A percentile compares a stretch with the other conserved stretches of the same genome.
Evolutionary conservation across 2,888 invertebrate species (phyloP).

Genomic region (Drosophila crucigera): DNA sequence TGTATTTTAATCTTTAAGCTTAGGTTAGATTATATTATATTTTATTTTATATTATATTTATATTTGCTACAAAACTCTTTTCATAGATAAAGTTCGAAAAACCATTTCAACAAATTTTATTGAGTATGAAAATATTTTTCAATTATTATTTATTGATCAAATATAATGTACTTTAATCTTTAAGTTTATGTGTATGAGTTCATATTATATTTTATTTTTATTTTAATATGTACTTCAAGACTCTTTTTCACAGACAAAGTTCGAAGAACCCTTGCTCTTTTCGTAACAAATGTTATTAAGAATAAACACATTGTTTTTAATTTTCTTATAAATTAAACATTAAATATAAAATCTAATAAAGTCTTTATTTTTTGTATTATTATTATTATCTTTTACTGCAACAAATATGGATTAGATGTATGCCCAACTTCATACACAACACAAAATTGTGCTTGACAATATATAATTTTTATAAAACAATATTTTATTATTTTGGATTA

Average conservation of each 20-base stretch:
- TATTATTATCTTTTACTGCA: not conserved
- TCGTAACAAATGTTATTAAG: not conserved
- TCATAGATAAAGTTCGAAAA: not conserved
- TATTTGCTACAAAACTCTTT: not conserved
- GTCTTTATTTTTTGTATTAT: not conserved
- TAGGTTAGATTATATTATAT: not conserved
- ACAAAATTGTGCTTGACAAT: constrained; percentile 83
- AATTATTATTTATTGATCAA: not conserved
- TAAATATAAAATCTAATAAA: too few relatives aligned
- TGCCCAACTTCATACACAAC: constrained; percentile 4
- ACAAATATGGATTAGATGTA: not conserved
- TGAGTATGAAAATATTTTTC: not conserved
- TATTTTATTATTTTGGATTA: constrained; percentile 8
- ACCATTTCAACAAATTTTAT: not conserved
- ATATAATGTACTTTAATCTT: constrained; percentile 4
- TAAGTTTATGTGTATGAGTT: not conserved
- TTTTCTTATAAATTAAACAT: not conserved
- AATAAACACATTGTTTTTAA: not conserved
- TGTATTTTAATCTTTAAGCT: not conserved
- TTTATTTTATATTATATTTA: not conserved
- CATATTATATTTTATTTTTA: not conserved
- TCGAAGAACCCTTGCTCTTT: not conserved
- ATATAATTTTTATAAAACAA: constrained; percentile 80
- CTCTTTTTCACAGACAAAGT: not conserved
- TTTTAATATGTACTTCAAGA: too few relatives aligned